These are phyloP conservation scores for Sebastes glaucus DNA, from an alignment of 2,797 vertebrate species.

Conservation along the genomic window DNA sequence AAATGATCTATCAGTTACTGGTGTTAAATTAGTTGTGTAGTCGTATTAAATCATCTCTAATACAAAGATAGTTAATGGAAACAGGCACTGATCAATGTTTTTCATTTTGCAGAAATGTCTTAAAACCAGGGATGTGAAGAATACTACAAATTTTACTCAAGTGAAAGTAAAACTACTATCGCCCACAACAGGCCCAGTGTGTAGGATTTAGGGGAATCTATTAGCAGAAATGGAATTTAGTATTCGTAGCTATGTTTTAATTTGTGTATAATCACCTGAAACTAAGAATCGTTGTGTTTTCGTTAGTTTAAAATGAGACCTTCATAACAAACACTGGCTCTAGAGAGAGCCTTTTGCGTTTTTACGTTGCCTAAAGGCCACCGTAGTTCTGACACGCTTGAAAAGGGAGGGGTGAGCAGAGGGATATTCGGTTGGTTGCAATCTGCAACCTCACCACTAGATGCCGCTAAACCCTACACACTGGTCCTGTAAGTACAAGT, in stretches of 20 bases:
- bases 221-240: not conserved
- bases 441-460: too few relatives aligned
- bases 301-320: too few relatives aligned
- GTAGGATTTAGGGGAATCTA: not conserved
- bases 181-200: not conserved
- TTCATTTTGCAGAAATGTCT: not conserved
- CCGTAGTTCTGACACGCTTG: too few relatives aligned
- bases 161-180: too few relatives aligned
- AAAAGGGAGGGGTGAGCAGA: too few relatives aligned
- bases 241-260: not conserved
- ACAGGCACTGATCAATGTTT: not conserved
- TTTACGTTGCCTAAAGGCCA: too few relatives aligned
- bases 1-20: not conserved
- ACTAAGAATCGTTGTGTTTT: not conserved
- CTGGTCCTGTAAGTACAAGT: too few relatives aligned
- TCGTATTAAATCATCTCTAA: not conserved
- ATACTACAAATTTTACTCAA: not conserved
- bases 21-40: not conserved
- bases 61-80: not conserved
- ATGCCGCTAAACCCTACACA: too few relatives aligned
- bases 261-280: not conserved
- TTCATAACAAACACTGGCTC: too few relatives aligned
- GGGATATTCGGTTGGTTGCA: too few relatives aligned
- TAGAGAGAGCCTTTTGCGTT: too few relatives aligned
- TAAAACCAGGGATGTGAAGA: not conserved